Evolutionary conservation across 2,113 vertebrate genomes (phyloP), one percentile per base, ranked within the genome.

Genomic region (Phalacrocorax aristotelis): DNA sequence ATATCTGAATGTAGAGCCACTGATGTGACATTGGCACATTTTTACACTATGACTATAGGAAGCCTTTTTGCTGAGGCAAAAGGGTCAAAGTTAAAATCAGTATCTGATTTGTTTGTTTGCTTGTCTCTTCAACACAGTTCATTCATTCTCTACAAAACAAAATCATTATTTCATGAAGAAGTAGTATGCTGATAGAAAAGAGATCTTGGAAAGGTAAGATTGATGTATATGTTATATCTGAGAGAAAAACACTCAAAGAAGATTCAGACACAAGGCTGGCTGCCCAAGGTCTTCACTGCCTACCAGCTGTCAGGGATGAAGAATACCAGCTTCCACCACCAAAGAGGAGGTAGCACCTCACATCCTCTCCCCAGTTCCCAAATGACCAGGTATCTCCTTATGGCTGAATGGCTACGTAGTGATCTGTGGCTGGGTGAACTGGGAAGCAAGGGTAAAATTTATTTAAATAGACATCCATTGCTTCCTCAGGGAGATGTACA

Each of bases 1-100:
- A 96, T 95, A 95, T 91, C 58, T 91, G 66, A 93, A 81, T 48
- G 83, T 74, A 78, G 69, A 81, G 69, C 38, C 40, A 92, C 84
- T 96, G 80, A 88, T 57, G 49, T 83, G 54, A 51, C 10, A 32
- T 54, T 58, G 51, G 7, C 32, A 58, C 1, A 1, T 68, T 86
- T 96, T 84, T 61, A 44, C 48, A 46, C 40, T 3, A n/a, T 3
- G 3, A 69, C 55, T 71, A n/a, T 8, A 83, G 29, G 25, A 83
- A 75, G 6, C 7, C 9, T 82, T 92, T 78, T 82, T 90, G 34
- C 60, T 26, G 49, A 61, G 48, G 55, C 52, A 94, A 57, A 60
- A 91, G 22, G 15, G 32, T 92, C 38, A 84, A 75, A 89, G 52
- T 17, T 84, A 94, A 96, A 84, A 38, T 38, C n/a, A 30, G 42